Conservation (phyloP, 2,797 vertebrate genomes). For the Esox masquinongy region DNA sequence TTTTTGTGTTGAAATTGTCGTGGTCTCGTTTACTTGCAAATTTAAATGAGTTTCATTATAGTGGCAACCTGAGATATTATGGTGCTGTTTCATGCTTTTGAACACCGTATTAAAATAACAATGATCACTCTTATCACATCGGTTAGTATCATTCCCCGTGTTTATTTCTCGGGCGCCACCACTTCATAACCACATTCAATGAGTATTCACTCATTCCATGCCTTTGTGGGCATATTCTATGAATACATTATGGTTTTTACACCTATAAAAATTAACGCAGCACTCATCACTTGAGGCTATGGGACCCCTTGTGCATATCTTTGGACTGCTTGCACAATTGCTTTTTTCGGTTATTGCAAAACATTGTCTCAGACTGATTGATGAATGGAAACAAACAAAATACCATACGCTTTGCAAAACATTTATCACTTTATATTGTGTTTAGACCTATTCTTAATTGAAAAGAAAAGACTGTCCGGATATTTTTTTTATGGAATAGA, state of each 20-base stretch:
- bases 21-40: slow-evolving; percentile 33
- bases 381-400: slow-evolving; percentile 4
- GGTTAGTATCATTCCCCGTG: background rate
- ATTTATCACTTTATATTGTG: background rate
- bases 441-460: background rate
- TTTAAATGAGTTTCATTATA: slow-evolving; percentile 23
- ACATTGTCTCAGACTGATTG: background rate
- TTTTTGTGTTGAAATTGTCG: slow-evolving; percentile 29
- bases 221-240: background rate
- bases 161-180: background rate
- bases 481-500: background rate
- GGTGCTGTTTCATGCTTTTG: slow-evolving; percentile 4
- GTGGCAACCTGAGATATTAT: background rate
- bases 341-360: background rate
- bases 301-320: background rate
- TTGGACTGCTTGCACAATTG: background rate
- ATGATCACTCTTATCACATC: background rate
- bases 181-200: slow-evolving; percentile 22
- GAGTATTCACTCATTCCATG: slow-evolving; percentile 8
- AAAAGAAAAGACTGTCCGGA: background rate
- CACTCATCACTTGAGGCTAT: background rate
- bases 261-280: slow-evolving; percentile 16
- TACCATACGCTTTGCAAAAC: background rate
- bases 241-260: slow-evolving; percentile 25
- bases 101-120: background rate